Percentiles rank a stretch among this genome's conserved stretches.
phyloP scores from a whole-genome alignment of 2,797 vertebrate species.

The Selene dorsalis region DNA sequence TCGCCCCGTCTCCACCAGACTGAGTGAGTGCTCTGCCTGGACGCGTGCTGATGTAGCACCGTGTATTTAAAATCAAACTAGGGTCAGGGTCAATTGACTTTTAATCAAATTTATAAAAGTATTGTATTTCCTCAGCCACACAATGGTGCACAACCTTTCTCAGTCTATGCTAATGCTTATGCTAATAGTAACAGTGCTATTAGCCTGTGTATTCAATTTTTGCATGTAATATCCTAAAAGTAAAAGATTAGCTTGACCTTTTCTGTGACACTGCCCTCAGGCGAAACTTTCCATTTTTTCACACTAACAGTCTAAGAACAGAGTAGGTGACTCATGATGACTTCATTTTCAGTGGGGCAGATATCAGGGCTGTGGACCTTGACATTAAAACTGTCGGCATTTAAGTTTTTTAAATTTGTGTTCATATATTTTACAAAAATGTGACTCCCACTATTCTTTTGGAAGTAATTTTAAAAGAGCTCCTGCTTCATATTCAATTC shows the following conservation, averaged over 20 bases:
- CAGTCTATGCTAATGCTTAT: not conserved
- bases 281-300: not conserved
- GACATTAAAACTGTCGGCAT: not conserved
- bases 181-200: not conserved
- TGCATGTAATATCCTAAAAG: not conserved
- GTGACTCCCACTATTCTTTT: not conserved
- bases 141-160: not conserved
- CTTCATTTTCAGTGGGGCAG: not conserved
- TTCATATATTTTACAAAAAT: slow-evolving; percentile 4
- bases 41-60: not conserved
- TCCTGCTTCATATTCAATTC: not conserved
- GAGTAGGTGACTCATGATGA: not conserved
- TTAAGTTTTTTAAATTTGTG: not conserved
- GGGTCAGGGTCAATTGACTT: slow-evolving; percentile 14
- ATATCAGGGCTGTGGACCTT: not conserved
- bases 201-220: not conserved
- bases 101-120: not conserved
- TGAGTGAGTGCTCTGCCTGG: slow-evolving; percentile 83
- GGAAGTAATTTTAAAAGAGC: not conserved
- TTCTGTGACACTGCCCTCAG: not conserved
- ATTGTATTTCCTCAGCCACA: not conserved
- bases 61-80: slow-evolving; percentile 11
- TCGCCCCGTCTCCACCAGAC: slow-evolving; percentile 91
- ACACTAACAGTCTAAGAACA: not conserved
- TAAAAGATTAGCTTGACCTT: not conserved